Evolutionary conservation across 2,888 invertebrate genomes (phyloP).

Genomic region (Cordilura impudica): DNA sequence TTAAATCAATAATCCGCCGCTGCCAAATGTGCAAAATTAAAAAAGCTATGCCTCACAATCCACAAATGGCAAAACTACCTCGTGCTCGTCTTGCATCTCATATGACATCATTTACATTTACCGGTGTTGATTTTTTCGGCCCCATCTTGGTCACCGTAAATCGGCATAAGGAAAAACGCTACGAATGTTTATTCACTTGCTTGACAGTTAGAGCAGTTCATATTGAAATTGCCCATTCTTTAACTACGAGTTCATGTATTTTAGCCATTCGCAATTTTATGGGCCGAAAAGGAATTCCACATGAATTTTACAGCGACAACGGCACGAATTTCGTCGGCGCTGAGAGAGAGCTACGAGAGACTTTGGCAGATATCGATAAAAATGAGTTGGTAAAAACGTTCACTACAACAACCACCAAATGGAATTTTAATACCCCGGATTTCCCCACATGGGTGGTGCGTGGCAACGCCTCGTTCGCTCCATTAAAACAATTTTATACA

Average conservation of each 20-base stretch:
- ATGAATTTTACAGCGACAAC: slow-evolving; percentile 7
- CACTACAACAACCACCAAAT: too few relatives aligned
- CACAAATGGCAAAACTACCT: slow-evolving; percentile 48
- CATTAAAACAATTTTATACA: neutral
- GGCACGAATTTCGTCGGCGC: neutral
- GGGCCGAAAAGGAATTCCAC: slow-evolving; percentile 21
- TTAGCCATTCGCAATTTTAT: slow-evolving; percentile 12
- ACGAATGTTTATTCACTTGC: slow-evolving; percentile 26
- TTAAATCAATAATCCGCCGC: slow-evolving; percentile 21
- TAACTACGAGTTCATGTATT: slow-evolving; percentile 16
- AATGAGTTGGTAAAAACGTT: too few relatives aligned
- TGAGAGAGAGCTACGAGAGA: too few relatives aligned
- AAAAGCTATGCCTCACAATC: slow-evolving; percentile 27
- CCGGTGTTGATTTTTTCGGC: slow-evolving; percentile 49
- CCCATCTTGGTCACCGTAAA: slow-evolving; percentile 30
- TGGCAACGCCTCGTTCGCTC: neutral
- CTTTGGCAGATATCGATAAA: too few relatives aligned
- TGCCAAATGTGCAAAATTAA: slow-evolving; percentile 51
- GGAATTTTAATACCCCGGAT: too few relatives aligned
- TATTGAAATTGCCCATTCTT: slow-evolving; percentile 27
- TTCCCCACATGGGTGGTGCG: too few relatives aligned
- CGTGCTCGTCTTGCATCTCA: slow-evolving; percentile 18
- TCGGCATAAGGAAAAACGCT: slow-evolving; percentile 29
- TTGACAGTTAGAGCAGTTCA: slow-evolving; percentile 32
- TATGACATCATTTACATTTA: slow-evolving; percentile 45